These are phyloP conservation scores for Orchesella cincta DNA, from an alignment of 1,140 invertebrate genomes.

Conservation along the genomic window DNA sequence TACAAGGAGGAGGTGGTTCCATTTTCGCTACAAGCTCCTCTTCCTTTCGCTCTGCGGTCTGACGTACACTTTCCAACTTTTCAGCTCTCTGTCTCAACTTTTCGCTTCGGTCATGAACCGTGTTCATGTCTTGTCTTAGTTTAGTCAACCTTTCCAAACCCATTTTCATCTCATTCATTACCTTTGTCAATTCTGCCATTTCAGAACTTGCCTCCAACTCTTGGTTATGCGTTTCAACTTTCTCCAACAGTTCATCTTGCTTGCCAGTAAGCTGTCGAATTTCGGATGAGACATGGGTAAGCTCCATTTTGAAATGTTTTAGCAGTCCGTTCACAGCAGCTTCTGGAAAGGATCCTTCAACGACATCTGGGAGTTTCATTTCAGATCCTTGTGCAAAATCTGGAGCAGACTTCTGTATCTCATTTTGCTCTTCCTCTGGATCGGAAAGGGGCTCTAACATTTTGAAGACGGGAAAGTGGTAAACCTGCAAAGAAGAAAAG, in stretches of 20 bases:
- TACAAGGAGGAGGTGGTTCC: conserved; percentile 17
- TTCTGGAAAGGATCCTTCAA: conserved; percentile 22
- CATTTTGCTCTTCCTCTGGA: neutral
- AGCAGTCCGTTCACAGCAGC: conserved; percentile 6
- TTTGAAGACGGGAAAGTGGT: neutral
- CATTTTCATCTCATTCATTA: conserved; percentile 44
- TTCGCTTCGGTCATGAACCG: conserved; percentile 43
- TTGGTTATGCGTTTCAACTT: conserved; percentile 13
- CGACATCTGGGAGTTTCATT: conserved; percentile 12
- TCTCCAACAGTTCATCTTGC: conserved; percentile 20
- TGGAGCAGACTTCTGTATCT: neutral
- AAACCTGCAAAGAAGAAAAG: neutral
- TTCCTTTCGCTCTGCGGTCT: conserved; percentile 33
- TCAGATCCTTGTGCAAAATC: neutral
- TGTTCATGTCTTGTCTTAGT: conserved; percentile 41
- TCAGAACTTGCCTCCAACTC: conserved; percentile 6
- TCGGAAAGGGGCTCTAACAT: conserved; percentile 18
- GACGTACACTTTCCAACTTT: conserved; percentile 31
- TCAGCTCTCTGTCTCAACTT: conserved; percentile 42
- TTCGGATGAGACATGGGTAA: conserved; percentile 28
- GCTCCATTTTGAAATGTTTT: conserved; percentile 29
- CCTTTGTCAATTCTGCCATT: conserved; percentile 3
- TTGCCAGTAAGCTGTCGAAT: conserved; percentile 5
- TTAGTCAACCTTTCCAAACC: conserved; percentile 38
- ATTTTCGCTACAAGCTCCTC: conserved; percentile 40